A percentile compares a stretch with the other conserved stretches of the same genome.
phyloP scores from a whole-genome alignment of 2,888 invertebrate species.

The Ennomos fuscantarius region DNA sequence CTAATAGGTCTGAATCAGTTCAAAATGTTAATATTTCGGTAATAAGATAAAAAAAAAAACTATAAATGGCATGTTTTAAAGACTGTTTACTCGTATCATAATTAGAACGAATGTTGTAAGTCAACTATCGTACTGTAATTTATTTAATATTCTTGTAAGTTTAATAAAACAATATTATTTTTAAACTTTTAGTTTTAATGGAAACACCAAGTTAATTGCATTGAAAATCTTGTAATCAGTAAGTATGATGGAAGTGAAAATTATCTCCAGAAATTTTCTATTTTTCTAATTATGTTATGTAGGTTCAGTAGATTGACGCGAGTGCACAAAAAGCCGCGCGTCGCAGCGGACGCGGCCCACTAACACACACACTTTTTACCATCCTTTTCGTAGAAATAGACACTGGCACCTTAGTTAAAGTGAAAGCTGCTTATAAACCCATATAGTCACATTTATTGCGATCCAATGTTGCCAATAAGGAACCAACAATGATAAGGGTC shows the following conservation, averaged over 20 bases:
- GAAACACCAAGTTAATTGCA: background rate
- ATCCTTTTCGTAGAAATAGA: constrained; percentile 82
- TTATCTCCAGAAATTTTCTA: constrained; percentile 52
- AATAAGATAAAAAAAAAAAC: too few relatives aligned
- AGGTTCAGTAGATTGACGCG: constrained; percentile 64
- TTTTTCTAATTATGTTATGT: constrained; percentile 76
- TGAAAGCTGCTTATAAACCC: constrained; percentile 80
- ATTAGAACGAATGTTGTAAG: constrained; percentile 14
- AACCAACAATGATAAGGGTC: constrained; percentile 43
- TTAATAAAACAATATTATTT: constrained; percentile 21
- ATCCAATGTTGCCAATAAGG: constrained; percentile 61
- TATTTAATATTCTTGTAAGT: constrained; percentile 47
- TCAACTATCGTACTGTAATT: constrained; percentile 15
- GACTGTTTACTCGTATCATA: constrained; percentile 16
- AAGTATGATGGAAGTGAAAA: constrained; percentile 11
- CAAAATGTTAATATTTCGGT: too few relatives aligned
- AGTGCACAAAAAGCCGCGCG: constrained; percentile 69
- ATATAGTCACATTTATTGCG: constrained; percentile 78
- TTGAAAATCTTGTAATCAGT: background rate
- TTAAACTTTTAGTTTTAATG: constrained; percentile 3
- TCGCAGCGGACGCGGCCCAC: constrained; percentile 79
- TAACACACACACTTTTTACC: constrained; percentile 82
- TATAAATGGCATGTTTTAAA: constrained; percentile 20
- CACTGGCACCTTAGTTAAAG: constrained; percentile 77
- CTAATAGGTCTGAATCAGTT: too few relatives aligned